Base-by-base conservation (phyloP, 2,888 invertebrate genomes). In the Lepidocyrtoides sp. region DNA sequence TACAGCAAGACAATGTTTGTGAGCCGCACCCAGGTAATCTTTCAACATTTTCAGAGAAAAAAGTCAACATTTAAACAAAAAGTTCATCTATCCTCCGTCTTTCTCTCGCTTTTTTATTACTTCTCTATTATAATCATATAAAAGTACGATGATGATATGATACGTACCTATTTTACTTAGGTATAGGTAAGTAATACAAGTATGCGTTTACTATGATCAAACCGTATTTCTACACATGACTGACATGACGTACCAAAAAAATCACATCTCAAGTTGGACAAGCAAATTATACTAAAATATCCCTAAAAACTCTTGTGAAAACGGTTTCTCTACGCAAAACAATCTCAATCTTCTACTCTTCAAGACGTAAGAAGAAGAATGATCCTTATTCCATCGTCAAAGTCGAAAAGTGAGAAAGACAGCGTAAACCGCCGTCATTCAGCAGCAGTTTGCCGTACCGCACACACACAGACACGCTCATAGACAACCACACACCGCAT, bases 1-100 rank as follows among this genome's bases (percentile, higher is more conserved):
- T 88, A 88, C 54, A 88, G 79, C 63, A 29, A 57, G 51, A 69
- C 79, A 81, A 88, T 88, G 81, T 79, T 79, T 81, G 20, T 57
- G 88, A 79, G 81, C 88, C 88, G 81, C 79, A 69, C 54, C 77
- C 54, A 89, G 44, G 84, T 89, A 89, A 91, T 91, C 89, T 89
- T 86, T 91, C 85, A 89, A 85, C 91, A 79, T 85, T 82, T 88
- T 69, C 60, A 63, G 54, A 23, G 88, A 81, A 88, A 87, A 86
- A 85, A 91, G 83, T 83, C 87, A 69, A 79, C 60, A 60, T 51
- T 81, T 57, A 17, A 14, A 17, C 26, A 57, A 41, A 75, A 57
- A 77, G 41, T 36, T 72, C 51, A 29, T 82, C 77, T 86, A 77
- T 48, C 81, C 75, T 69, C 23, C 75, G 23, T 63, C 41, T 26